phyloP scores from a whole-genome alignment of 53 echinoderm and acorn worm genomes.

The Glandiceps talaboti region DNA sequence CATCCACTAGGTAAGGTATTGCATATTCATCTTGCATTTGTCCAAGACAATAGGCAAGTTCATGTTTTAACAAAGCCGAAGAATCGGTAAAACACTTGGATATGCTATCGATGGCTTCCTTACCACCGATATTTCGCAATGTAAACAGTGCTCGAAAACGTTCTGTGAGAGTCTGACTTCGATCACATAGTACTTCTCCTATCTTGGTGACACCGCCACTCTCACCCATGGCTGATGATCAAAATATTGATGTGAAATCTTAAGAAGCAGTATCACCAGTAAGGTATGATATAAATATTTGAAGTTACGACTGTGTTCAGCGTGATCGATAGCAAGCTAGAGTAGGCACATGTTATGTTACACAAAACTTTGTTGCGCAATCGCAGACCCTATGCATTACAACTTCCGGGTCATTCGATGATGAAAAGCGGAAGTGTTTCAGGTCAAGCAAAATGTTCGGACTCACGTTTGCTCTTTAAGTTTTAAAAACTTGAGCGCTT shows the following conservation, averaged over 20 bases:
- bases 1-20: constrained; percentile 40
- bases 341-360: too few species aligned
- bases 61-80: constrained; percentile 86
- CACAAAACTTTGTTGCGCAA: not conserved
- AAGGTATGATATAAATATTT: too few species aligned
- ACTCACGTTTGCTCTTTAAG: too few species aligned
- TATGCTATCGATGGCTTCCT: constrained; percentile 53
- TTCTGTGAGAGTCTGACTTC: constrained; percentile 44
- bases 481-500: too few species aligned
- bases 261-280: too few species aligned
- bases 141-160: constrained; percentile 95
- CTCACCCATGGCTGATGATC: not conserved
- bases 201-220: constrained; percentile 32
- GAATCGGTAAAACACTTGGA: constrained; percentile 49
- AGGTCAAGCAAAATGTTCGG: too few species aligned
- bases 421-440: too few species aligned
- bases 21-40: constrained; percentile 93
- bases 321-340: too few species aligned
- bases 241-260: too few species aligned
- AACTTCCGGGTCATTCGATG: not conserved
- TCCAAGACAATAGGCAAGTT: constrained; percentile 87
- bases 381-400: not conserved
- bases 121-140: constrained; percentile 78
- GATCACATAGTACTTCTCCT: constrained; percentile 47
- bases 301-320: too few species aligned